Evolutionary conservation across 2,113 vertebrate species (phyloP).

Genomic region (Struthio camelus): DNA sequence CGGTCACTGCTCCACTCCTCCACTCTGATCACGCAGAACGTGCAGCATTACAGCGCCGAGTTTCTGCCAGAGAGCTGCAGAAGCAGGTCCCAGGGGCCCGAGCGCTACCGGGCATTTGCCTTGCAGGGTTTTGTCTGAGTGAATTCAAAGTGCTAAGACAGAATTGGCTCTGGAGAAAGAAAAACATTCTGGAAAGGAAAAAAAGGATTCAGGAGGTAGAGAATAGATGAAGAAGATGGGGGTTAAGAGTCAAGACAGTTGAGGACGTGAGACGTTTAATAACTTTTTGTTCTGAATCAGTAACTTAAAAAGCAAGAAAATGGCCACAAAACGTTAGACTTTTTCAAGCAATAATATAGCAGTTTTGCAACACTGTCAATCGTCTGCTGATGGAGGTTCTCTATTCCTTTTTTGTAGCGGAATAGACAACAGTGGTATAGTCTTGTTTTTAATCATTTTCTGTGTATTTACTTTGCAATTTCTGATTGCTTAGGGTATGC

Average conservation of each 20-base stretch:
- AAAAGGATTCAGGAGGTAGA: not conserved
- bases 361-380: not conserved
- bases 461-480: not conserved
- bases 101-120: not conserved
- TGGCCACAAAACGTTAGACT: not conserved
- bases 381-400: not conserved
- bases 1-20: not conserved
- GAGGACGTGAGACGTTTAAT: not conserved
- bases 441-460: not conserved
- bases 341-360: not conserved
- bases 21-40: not conserved
- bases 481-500: not conserved
- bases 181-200: not conserved
- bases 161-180: not conserved
- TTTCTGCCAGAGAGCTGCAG: not conserved
- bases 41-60: not conserved
- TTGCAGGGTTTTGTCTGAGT: accelerated
- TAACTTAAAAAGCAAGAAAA: not conserved
- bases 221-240: not conserved
- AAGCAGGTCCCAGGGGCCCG: not conserved
- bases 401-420: no score
- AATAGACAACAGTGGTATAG: not conserved
- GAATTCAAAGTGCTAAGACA: not conserved
- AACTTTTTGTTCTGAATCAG: not conserved
- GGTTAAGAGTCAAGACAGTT: not conserved